Evolutionary conservation across 2,113 vertebrate species (phyloP).

Genomic region (Mormyrus iriodes): DNA sequence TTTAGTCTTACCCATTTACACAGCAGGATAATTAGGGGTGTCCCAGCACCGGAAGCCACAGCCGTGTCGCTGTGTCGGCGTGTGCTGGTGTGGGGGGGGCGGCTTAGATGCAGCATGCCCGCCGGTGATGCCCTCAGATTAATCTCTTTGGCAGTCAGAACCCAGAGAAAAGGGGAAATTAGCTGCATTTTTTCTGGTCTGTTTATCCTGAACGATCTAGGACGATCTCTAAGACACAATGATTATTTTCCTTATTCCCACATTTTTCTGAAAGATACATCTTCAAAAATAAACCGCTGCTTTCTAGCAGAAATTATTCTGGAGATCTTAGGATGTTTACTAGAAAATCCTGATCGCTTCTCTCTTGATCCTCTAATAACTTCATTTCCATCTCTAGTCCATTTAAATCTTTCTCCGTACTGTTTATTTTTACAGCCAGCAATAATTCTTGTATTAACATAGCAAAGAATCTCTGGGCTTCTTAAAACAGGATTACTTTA

Average conservation of each 20-base stretch:
- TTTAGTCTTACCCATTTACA: background rate
- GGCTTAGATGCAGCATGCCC: too few relatives aligned
- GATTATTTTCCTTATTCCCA: background rate
- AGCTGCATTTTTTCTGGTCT: background rate
- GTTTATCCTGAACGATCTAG: background rate
- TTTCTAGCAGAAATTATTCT: background rate
- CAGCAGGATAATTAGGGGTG: background rate
- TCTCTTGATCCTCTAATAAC: background rate
- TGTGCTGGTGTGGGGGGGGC: background rate
- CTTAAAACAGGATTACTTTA: background rate
- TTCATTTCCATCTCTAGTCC: background rate
- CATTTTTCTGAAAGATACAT: background rate
- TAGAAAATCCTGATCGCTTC: background rate
- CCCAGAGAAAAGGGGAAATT: background rate
- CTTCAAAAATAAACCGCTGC: background rate
- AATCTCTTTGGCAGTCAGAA: background rate
- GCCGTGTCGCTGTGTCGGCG: background rate
- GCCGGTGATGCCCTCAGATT: too few relatives aligned
- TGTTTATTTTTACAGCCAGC: slow-evolving; percentile 5
- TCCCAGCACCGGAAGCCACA: background rate
- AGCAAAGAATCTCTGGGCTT: background rate
- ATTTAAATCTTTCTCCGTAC: background rate
- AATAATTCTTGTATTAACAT: background rate
- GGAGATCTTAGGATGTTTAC: background rate
- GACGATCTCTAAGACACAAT: background rate